Percentiles rank a stretch among this genome's conserved stretches.
Conservation (phyloP, 2,113 vertebrate genomes). For the Vimba vimba region DNA sequence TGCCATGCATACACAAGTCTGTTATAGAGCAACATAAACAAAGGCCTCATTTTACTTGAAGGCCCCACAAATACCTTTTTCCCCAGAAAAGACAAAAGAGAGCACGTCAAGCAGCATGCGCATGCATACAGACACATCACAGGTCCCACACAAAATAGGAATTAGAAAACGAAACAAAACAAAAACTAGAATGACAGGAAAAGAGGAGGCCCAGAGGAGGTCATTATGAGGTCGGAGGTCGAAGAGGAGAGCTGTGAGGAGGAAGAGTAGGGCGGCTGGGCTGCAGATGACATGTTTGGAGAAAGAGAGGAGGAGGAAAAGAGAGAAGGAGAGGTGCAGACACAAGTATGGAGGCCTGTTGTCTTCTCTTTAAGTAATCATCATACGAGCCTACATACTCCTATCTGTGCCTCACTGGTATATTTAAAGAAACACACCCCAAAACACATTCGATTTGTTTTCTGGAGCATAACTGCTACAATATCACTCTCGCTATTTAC, state of each 20-base stretch:
- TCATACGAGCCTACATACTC: constrained; percentile 22
- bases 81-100: constrained; percentile 33
- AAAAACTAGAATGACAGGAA: constrained; percentile 69
- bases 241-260: constrained; percentile 81
- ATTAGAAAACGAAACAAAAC: constrained; percentile 59
- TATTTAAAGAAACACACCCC: constrained; percentile 16
- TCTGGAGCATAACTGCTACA: not conserved
- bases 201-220: constrained; percentile 84
- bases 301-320: constrained; percentile 59
- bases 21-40: constrained; percentile 43
- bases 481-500: not conserved
- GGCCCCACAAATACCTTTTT: constrained; percentile 23
- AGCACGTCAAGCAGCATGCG: constrained; percentile 73
- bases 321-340: constrained; percentile 53
- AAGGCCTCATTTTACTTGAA: constrained; percentile 33
- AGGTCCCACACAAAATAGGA: constrained; percentile 69
- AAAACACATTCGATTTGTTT: not conserved
- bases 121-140: constrained; percentile 66
- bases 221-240: constrained; percentile 88
- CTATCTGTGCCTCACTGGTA: constrained; percentile 66
- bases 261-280: constrained; percentile 72
- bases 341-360: constrained; percentile 69
- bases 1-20: constrained; percentile 72
- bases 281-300: constrained; percentile 74
- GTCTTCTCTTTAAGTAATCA: not conserved